These are phyloP conservation scores for Anoplopoma fimbria DNA, from an alignment of 2,113 vertebrate genomes.

Conservation along the genomic window DNA sequence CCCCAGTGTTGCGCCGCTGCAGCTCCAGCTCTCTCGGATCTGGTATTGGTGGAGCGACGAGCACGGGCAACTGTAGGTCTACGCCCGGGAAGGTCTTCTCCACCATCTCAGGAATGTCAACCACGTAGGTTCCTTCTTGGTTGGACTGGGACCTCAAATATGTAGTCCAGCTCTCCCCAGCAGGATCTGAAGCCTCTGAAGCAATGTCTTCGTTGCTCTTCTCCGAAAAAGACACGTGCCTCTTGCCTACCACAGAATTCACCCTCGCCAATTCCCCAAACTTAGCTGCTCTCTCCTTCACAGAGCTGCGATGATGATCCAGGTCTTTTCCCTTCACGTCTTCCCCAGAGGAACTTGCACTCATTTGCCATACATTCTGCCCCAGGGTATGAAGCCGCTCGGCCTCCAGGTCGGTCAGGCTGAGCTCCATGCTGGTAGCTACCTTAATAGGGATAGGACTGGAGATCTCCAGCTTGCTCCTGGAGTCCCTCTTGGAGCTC, in stretches of 20 bases:
- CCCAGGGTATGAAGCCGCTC: conserved; percentile 82
- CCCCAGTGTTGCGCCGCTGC: conserved; percentile 92
- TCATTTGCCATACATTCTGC: conserved; percentile 85
- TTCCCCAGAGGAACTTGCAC: conserved; percentile 86
- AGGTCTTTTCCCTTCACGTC: conserved; percentile 75
- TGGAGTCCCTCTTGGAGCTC: conserved; percentile 90
- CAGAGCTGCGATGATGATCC: conserved; percentile 84
- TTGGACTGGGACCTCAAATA: conserved; percentile 82
- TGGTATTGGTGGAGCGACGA: conserved; percentile 85
- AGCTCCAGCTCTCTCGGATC: conserved; percentile 89
- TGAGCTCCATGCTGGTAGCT: conserved; percentile 89
- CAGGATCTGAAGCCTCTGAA: conserved; percentile 84
- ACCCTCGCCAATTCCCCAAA: conserved; percentile 90
- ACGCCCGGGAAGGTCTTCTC: conserved; percentile 86
- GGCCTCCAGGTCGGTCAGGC: conserved; percentile 85
- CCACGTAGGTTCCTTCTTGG: conserved; percentile 53
- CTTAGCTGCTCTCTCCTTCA: conserved; percentile 91
- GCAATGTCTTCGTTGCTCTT: conserved; percentile 87
- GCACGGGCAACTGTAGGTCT: conserved; percentile 86
- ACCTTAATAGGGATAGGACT: conserved; percentile 96
- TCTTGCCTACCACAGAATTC: conserved; percentile 86
- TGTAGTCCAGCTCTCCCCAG: conserved; percentile 81
- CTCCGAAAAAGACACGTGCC: conserved; percentile 88
- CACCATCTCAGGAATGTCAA: conserved; percentile 86
- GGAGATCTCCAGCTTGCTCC: conserved; percentile 92